phyloP scores from a whole-genome alignment of 2,888 invertebrate genomes.

The Stegana nigrithorax region DNA sequence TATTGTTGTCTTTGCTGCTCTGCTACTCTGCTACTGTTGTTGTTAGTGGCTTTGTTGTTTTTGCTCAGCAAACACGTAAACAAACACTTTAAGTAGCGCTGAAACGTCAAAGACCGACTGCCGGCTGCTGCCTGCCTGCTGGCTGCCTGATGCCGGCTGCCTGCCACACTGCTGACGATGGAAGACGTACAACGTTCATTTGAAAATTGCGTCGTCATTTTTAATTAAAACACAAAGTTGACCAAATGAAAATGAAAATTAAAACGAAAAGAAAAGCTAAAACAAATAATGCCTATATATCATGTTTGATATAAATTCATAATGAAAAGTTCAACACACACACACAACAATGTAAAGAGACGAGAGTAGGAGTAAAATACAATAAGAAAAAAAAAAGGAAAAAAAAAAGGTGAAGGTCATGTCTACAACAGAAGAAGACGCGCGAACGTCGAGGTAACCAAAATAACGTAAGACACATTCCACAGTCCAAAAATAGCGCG shows the following conservation, averaged over 20 bases:
- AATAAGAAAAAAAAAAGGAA: too few relatives aligned
- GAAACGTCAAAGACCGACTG: too few relatives aligned
- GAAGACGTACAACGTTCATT: neutral
- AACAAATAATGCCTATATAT: constrained; percentile 37
- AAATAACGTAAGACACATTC: constrained; percentile 33
- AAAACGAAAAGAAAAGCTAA: constrained; percentile 12
- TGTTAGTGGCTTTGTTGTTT: constrained; percentile 41
- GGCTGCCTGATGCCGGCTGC: too few relatives aligned
- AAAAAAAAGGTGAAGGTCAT: too few relatives aligned
- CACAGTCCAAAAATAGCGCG: neutral
- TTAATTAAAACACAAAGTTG: constrained; percentile 16
- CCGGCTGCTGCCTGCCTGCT: too few relatives aligned
- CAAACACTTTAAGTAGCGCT: constrained; percentile 22
- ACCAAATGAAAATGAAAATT: constrained; percentile 18
- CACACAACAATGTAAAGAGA: neutral
- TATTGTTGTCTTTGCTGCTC: too few relatives aligned
- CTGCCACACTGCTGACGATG: too few relatives aligned
- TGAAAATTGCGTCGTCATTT: neutral
- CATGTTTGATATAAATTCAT: neutral
- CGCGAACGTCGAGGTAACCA: too few relatives aligned
- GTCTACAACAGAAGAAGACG: too few relatives aligned
- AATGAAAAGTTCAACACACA: constrained; percentile 6
- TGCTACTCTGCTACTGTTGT: too few relatives aligned
- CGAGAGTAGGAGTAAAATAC: constrained; percentile 22
- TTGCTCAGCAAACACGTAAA: constrained; percentile 37